Evolutionary conservation across 1,140 invertebrate genomes (phyloP).

Genomic region (Formica selysi): DNA sequence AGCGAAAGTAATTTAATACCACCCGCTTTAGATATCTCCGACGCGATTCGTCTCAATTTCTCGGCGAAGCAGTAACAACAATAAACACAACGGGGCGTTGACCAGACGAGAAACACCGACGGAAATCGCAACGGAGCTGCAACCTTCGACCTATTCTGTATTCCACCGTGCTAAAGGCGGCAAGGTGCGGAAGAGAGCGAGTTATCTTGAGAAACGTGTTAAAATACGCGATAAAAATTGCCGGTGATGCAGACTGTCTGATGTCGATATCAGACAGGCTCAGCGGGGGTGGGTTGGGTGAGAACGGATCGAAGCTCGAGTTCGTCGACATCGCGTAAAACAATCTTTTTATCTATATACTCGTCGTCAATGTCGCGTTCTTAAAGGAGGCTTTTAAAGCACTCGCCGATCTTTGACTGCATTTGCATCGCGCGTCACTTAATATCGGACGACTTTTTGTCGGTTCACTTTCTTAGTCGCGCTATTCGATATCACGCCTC

Average conservation of each 20-base stretch:
- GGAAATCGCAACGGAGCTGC: too few relatives aligned
- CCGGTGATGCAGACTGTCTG: slow-evolving; percentile 53
- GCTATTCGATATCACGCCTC: slow-evolving; percentile 46
- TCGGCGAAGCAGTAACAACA: background rate
- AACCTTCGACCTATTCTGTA: background rate
- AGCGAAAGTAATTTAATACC: slow-evolving; percentile 66
- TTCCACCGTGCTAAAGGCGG: background rate
- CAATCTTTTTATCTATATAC: slow-evolving; percentile 60
- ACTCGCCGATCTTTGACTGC: slow-evolving; percentile 56
- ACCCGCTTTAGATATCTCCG: slow-evolving; percentile 47
- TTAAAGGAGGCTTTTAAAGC: slow-evolving; percentile 49
- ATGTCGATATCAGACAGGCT: slow-evolving; percentile 50
- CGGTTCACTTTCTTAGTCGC: slow-evolving; percentile 43
- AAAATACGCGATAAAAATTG: slow-evolving; percentile 58
- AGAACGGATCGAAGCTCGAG: slow-evolving; percentile 43
- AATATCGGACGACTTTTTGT: slow-evolving; percentile 55
- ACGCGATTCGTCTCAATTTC: slow-evolving; percentile 51
- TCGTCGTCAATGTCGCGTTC: slow-evolving; percentile 50
- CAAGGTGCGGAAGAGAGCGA: background rate
- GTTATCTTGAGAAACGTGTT: slow-evolving; percentile 57
- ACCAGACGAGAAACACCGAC: background rate
- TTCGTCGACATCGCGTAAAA: slow-evolving; percentile 62
- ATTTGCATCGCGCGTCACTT: slow-evolving; percentile 59
- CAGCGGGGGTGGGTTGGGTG: background rate
- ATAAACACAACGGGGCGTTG: slow-evolving; percentile 4